Percentiles rank a stretch among this genome's conserved stretches.
These are phyloP conservation scores for Euura saliciscinereae DNA, from an alignment of 1,140 invertebrate species.

Conservation along the genomic window DNA sequence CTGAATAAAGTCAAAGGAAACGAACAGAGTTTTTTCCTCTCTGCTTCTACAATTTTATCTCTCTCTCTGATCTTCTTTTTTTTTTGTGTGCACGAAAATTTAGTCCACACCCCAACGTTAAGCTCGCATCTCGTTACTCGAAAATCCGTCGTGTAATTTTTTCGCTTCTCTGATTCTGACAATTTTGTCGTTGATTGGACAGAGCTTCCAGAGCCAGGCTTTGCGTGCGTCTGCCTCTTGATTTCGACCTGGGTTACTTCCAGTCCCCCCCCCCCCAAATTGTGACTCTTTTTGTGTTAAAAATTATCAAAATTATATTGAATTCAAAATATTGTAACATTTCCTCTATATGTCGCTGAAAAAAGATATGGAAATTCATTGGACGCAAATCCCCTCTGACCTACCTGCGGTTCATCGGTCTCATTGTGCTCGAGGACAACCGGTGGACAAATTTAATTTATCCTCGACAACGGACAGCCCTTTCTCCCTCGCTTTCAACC, in stretches of 20 bases:
- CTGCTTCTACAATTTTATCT: too few species aligned
- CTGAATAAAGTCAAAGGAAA: too few species aligned
- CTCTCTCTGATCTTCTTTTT: too few species aligned
- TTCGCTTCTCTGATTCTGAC: not conserved
- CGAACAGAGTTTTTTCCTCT: too few species aligned
- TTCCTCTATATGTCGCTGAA: too few species aligned
- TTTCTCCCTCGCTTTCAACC: not conserved
- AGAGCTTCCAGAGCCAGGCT: not conserved
- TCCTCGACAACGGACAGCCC: not conserved
- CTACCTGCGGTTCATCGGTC: constrained; percentile 23
- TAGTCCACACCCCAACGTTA: too few species aligned
- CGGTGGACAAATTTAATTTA: constrained; percentile 41
- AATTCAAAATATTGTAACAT: too few species aligned
- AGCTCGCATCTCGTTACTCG: too few species aligned
- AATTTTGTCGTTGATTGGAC: constrained; percentile 1
- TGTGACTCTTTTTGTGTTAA: too few species aligned
- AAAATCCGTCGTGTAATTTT: not conserved
- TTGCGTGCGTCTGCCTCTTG: not conserved
- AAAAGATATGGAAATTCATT: not conserved
- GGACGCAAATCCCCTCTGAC: constrained; percentile 26
- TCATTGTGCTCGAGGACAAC: constrained; percentile 32
- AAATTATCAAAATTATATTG: too few species aligned
- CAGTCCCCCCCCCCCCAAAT: not conserved
- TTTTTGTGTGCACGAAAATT: too few species aligned
- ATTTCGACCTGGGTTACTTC: not conserved